Evolutionary conservation across 1,140 invertebrate genomes (phyloP).

Genomic region (Belonocnema kinseyi): DNA sequence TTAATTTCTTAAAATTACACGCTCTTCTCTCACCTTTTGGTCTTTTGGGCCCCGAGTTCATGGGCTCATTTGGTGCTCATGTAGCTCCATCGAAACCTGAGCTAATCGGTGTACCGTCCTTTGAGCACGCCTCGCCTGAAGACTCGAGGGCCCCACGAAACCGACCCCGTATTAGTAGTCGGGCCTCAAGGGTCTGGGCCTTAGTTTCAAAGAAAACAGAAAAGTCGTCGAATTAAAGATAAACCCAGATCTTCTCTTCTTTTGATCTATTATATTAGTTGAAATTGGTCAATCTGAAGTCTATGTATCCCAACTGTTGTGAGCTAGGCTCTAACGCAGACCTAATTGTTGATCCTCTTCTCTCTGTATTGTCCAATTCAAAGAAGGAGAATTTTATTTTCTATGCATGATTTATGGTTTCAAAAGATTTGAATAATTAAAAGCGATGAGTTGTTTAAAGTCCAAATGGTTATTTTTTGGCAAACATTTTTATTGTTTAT

Average conservation of each 20-base stretch:
- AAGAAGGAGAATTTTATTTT: background rate
- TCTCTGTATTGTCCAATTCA: background rate
- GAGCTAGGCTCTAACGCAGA: background rate
- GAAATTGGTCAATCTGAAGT: conserved; percentile 2
- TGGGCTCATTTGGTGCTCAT: conserved; percentile 6
- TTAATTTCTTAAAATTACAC: conserved; percentile 30
- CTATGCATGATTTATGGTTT: no score
- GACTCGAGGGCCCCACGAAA: conserved; percentile 46
- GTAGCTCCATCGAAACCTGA: conserved; percentile 43
- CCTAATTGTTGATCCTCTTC: background rate
- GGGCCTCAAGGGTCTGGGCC: conserved; percentile 34
- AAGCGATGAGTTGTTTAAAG: no score
- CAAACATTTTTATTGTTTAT: no score
- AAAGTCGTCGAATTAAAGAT: background rate
- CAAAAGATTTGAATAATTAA: no score
- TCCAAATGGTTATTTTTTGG: no score
- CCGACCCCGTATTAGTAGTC: conserved; percentile 56
- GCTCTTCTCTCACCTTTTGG: conserved; percentile 2
- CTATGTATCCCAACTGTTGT: background rate
- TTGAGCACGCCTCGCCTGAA: conserved; percentile 57
- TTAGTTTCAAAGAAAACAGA: conserved; percentile 17
- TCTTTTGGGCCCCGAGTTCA: background rate
- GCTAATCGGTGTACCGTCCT: conserved; percentile 61
- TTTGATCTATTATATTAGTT: background rate
- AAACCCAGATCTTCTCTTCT: background rate